Percentiles rank a stretch among this genome's conserved stretches.
Conservation (phyloP, 2,888 invertebrate genomes). For the Cetonia aurata region DNA sequence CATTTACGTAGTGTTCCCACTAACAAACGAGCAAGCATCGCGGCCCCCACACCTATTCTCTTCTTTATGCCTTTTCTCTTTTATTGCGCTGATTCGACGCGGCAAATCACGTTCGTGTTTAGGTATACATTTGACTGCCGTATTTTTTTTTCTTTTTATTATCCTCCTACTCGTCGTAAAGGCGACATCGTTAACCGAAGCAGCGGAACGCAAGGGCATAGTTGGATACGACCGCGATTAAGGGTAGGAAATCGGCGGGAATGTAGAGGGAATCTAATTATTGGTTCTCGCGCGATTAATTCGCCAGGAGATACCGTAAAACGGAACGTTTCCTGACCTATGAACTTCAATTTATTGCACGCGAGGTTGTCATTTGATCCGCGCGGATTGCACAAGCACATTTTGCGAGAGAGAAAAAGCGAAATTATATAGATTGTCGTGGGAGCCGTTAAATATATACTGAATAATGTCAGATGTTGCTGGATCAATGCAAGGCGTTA, state of each 20-base stretch:
- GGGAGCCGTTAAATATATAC: too few species aligned
- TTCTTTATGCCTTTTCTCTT: neutral
- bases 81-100: neutral
- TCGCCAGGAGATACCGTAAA: conserved; percentile 18
- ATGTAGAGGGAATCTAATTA: conserved; percentile 10
- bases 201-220: neutral
- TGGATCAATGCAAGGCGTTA: too few species aligned
- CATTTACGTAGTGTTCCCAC: too few species aligned
- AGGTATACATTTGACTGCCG: neutral
- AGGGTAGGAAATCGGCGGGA: too few species aligned
- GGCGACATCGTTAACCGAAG: conserved; percentile 11
- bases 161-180: conserved; percentile 1
- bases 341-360: conserved; percentile 7
- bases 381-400: neutral
- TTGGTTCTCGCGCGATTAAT: conserved; percentile 30
- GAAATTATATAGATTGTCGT: too few species aligned
- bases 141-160: neutral
- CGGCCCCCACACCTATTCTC: too few species aligned
- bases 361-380: conserved; percentile 3
- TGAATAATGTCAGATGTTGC: too few species aligned
- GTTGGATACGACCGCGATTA: neutral
- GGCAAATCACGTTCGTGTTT: conserved; percentile 10
- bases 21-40: too few species aligned
- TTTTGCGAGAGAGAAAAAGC: too few species aligned
- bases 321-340: conserved; percentile 9